Base-by-base conservation (phyloP, 2,888 invertebrate genomes). In the Zaprionus bogoriensis region DNA sequence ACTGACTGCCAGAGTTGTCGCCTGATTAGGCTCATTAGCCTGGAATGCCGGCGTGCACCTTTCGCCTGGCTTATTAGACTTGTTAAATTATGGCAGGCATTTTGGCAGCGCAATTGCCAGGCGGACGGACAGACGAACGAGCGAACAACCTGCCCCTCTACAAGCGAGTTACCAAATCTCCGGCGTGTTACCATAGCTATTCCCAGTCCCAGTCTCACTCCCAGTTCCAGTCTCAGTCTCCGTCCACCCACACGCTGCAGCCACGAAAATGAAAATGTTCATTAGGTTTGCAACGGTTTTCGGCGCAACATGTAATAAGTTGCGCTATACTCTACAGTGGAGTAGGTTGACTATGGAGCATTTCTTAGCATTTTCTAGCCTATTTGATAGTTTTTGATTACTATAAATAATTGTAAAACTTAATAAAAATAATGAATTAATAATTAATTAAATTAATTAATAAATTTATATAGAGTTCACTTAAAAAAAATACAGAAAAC, bases 211-310 rank as follows among this genome's bases (percentile, higher is more conserved):
- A 0, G 28, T n/a, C n/a, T n/a, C n/a, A 14, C 47, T n/a, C 25
- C n/a, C 9, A 22, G 2, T 28, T n/a, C 46, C 12, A 41, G 44
- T 41, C 46, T 46, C 38, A 46, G 55, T 45, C 23, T 32, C 42
- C 48, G 63, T 77, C 66, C 79, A 46, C 79, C 80, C 79, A 79
- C 79, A 64, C 80, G 60, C 60, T 63, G 59, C n/a, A 50, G 66
- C 57, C 45, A 55, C 45, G 63, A 74, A 83, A 79, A 80, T 84
- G 74, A 80, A 80, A 80, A 80, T 83, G 80, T 80, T 84, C 80
- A 80, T 80, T 80, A 80, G 84, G 60, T 80, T 83, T 83, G 79
- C 81, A 83, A 83, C 80, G 79, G 79, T 83, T 83, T 80, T 65
- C 81, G 64, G 77, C 73, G 67, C 77, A 81, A 84, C 78, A 58